Conservation (phyloP, 2,888 invertebrate species). For the Timandra comae region DNA sequence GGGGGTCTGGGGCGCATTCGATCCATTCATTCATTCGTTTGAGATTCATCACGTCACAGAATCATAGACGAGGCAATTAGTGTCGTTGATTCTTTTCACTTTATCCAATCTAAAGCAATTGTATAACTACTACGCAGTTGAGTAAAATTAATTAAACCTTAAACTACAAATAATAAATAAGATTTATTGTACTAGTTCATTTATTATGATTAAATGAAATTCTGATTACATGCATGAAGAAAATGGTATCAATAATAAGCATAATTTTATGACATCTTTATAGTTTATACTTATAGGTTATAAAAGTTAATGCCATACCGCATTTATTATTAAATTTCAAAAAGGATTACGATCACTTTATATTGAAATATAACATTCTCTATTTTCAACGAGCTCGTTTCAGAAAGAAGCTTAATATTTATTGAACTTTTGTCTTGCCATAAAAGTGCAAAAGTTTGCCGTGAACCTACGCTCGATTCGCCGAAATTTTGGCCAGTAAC, state of each 20-base stretch:
- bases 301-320: slow-evolving; percentile 43
- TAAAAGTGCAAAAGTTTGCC: slow-evolving; percentile 56
- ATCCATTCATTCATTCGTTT: slow-evolving; percentile 44
- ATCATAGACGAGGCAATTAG: slow-evolving; percentile 47
- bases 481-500: slow-evolving; percentile 36
- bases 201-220: no score
- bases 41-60: slow-evolving; percentile 45
- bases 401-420: slow-evolving; percentile 49
- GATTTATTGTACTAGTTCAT: no score
- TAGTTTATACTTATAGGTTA: slow-evolving; percentile 31
- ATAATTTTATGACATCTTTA: no score
- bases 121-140: no score
- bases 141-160: no score
- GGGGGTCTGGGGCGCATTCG: slow-evolving; percentile 32
- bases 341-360: slow-evolving; percentile 56
- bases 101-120: no score
- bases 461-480: slow-evolving; percentile 45
- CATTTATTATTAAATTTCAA: slow-evolving; percentile 58
- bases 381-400: slow-evolving; percentile 44
- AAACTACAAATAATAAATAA: no score
- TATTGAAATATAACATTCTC: slow-evolving; percentile 57
- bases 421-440: slow-evolving; percentile 48
- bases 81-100: slow-evolving; percentile 29
- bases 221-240: no score
- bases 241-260: no score